A percentile compares a stretch with the other conserved stretches of the same genome.
phyloP scores from a whole-genome alignment of 2,113 vertebrate species.

The Cyprinus carpio region DNA sequence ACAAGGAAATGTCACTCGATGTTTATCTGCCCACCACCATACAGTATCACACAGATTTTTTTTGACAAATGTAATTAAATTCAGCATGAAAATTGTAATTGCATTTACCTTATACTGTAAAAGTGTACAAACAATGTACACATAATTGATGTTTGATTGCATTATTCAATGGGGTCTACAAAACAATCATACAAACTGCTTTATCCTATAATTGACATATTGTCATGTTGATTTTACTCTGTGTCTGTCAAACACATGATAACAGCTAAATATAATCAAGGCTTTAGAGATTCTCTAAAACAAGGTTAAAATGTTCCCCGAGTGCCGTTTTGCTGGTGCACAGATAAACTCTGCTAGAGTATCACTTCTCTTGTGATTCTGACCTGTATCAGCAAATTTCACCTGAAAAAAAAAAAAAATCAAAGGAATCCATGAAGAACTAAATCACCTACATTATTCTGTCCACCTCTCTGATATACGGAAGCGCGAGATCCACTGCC shows the following conservation, averaged over 20 bases:
- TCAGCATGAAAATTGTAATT: too few species aligned
- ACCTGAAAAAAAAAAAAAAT: not conserved
- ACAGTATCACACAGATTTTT: too few species aligned
- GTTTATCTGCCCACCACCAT: too few species aligned
- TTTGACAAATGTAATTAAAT: too few species aligned
- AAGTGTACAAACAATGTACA: too few species aligned
- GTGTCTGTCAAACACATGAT: not conserved
- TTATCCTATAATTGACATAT: not conserved
- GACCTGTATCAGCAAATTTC: not conserved
- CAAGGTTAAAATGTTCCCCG: not conserved
- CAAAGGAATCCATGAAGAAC: slow-evolving; percentile 3
- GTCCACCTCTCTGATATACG: slow-evolving; percentile 1
- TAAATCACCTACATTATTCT: slow-evolving; percentile 10
- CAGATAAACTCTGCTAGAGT: not conserved
- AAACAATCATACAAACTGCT: not conserved
- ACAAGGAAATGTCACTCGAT: too few species aligned
- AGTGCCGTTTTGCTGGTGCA: not conserved
- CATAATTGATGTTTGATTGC: not conserved
- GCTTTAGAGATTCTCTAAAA: not conserved
- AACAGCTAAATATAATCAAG: not conserved
- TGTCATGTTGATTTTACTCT: not conserved
- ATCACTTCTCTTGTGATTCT: not conserved
- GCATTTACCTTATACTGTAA: too few species aligned
- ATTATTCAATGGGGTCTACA: not conserved
- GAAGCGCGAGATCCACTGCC: slow-evolving; percentile 4